Evolutionary conservation across 2,113 vertebrate genomes (phyloP), one percentile per base, ranked within the genome.

Genomic region (Nibea albiflora): DNA sequence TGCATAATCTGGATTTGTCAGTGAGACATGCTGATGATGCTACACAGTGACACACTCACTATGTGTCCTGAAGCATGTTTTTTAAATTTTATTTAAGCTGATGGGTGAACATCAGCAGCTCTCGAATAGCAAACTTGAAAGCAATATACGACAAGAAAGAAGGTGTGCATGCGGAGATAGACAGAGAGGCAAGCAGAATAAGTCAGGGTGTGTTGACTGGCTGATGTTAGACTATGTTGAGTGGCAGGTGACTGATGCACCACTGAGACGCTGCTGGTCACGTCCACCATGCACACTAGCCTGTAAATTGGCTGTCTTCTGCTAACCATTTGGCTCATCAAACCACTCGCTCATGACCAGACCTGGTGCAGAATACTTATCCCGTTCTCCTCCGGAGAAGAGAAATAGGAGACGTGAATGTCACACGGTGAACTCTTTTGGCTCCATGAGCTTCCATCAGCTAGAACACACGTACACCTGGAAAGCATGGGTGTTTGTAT

Each of bases 291-390:
- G 71, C 89, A 92, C 91, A 81, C 86, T 42, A 49, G 82, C 76
- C 85, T 90, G 84, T 93, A 93, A 93, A 94, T 93, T 92, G 93
- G 89, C 92, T 94, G 90, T 94, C 93, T 91, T 90, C 92, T 91
- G 80, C 88, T 89, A 91, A 90, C 82, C 88, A 86, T 90, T 92
- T 85, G 87, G 85, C 90, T 92, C 91, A 90, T 93, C 90, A 92
- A 91, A 88, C 81, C 89, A 87, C 77, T 92, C 89, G 46, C 64
- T 90, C 89, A 86, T 93, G 92, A 92, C 89, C 87, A 83, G 76
- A 75, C 65, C 78, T 64, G 84, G 85, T 88, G 81, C 65, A 75
- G 90, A 92, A 92, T 92, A 87, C 84, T 78, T 78, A 90, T 90
- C 68, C 20, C 56, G 31, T 15, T 72, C 46, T 85, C 77, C 67